These are phyloP conservation scores for Drosophila formosana DNA, from an alignment of 2,888 invertebrate genomes.

Conservation along the genomic window DNA sequence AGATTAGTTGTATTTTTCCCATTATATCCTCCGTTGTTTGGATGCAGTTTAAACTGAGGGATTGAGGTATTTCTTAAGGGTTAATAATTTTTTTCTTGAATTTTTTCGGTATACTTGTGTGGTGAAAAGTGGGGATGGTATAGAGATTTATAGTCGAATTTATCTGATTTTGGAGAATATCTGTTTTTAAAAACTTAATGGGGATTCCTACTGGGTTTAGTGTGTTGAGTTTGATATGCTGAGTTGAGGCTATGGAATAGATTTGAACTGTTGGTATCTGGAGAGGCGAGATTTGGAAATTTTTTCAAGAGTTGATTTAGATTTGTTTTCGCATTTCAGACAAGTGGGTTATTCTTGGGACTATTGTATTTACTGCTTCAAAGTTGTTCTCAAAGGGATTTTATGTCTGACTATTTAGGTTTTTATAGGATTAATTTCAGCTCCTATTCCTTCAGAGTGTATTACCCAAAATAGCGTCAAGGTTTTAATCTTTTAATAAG, in stretches of 20 bases:
- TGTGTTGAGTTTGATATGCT: conserved; percentile 42
- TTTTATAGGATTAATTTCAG: too few species aligned
- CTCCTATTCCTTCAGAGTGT: too few species aligned
- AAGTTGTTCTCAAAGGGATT: too few species aligned
- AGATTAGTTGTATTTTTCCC: too few species aligned
- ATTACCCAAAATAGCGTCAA: too few species aligned
- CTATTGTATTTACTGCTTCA: too few species aligned
- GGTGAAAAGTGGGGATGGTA: conserved; percentile 22
- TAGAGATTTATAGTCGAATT: conserved; percentile 6
- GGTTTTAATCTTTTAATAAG: too few species aligned
- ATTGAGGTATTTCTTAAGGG: conserved; percentile 1
- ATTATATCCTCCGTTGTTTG: conserved; percentile 20
- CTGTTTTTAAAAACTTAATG: conserved; percentile 51
- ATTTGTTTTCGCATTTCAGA: neutral
- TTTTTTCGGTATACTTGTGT: conserved; percentile 6
- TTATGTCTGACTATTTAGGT: too few species aligned
- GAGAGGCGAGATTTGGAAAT: conserved; percentile 24
- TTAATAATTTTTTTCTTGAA: too few species aligned
- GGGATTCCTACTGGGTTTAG: conserved; percentile 33
- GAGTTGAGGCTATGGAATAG: conserved; percentile 29
- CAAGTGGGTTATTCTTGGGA: too few species aligned
- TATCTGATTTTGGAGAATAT: conserved; percentile 26
- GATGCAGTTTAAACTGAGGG: conserved; percentile 10
- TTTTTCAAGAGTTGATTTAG: neutral
- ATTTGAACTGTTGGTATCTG: conserved; percentile 15